Conservation (phyloP, 2,113 vertebrate genomes). For the Phalacrocorax pelagicus region DNA sequence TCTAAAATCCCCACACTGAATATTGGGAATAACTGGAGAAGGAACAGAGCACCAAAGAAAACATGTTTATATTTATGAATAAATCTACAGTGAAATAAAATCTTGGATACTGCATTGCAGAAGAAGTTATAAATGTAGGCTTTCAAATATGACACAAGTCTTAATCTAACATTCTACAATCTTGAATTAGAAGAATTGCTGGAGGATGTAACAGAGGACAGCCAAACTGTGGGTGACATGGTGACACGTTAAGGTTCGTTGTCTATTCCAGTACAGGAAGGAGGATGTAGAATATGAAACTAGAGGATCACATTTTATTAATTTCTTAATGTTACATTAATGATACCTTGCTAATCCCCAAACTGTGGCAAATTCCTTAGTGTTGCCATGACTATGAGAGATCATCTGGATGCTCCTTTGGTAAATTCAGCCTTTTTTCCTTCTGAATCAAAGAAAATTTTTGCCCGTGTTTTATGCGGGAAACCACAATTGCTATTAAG, state of each 20-base stretch:
- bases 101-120: fast-evolving
- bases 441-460: neutral
- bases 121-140: neutral
- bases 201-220: neutral
- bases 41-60: neutral
- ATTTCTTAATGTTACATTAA: neutral
- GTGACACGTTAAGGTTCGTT: neutral
- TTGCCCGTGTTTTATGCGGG: neutral
- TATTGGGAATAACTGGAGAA: neutral
- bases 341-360: neutral
- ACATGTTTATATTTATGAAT: neutral
- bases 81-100: neutral
- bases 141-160: neutral
- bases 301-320: neutral
- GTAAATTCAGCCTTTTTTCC: neutral
- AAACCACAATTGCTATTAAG: neutral
- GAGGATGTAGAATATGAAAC: neutral
- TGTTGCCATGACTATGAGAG: neutral
- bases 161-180: neutral
- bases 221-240: neutral
- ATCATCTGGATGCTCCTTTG: neutral
- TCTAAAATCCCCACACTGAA: neutral
- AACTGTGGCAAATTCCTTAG: neutral
- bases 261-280: neutral
- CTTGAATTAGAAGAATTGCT: neutral